Conservation (phyloP, 2,113 vertebrate genomes). For the Sminthopsis crassicaudata region DNA sequence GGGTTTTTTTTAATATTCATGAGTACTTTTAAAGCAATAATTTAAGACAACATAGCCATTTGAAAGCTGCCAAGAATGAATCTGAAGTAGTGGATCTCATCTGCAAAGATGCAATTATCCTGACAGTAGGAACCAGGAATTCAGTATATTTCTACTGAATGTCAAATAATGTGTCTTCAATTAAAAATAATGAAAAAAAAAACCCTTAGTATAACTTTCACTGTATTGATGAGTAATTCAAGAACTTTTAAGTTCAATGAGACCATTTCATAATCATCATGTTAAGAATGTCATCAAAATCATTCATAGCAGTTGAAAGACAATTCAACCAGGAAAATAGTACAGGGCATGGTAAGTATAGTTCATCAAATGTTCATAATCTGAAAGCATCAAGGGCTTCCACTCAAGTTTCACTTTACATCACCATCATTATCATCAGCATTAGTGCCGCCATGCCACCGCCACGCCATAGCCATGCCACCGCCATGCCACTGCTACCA, state of each 20-base stretch:
- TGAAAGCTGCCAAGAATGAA: neutral
- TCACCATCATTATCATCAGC: neutral
- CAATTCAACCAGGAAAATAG: neutral
- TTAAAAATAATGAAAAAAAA: neutral
- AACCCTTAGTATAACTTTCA: neutral
- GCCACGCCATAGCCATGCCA: neutral
- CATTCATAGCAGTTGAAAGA: neutral
- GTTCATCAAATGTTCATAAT: neutral
- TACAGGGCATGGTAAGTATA: neutral
- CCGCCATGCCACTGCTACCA: neutral
- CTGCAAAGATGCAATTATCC: neutral
- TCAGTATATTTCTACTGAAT: neutral
- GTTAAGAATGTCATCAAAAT: neutral
- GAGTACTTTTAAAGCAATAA: neutral
- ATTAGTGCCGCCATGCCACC: neutral
- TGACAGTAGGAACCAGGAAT: neutral
- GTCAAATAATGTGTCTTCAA: neutral
- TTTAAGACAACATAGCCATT: neutral
- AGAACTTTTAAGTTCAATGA: neutral
- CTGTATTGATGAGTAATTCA: neutral
- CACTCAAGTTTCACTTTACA: neutral
- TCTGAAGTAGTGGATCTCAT: neutral
- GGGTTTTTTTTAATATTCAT: neutral
- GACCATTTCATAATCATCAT: neutral
- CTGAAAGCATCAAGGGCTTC: neutral